A percentile compares a stretch with the other conserved stretches of the same genome.
Evolutionary conservation across 2,797 vertebrate genomes (phyloP).

Genomic region (Molossus molossus): DNA sequence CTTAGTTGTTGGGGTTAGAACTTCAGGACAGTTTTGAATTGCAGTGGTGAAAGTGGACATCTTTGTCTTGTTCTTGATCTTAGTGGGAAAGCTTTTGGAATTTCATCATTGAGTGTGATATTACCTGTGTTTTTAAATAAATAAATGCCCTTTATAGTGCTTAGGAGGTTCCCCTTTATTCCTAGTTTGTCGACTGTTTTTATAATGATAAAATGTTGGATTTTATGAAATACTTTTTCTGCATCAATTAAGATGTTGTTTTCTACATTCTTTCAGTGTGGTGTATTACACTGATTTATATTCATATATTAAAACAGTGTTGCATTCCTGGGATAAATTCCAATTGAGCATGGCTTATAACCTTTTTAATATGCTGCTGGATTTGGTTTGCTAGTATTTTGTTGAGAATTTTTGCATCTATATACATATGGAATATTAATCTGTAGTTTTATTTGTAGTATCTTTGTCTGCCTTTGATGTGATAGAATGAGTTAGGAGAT

Average conservation of each 20-base stretch:
- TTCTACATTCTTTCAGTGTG: not conserved
- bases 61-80: not conserved
- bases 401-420: not conserved
- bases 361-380: not conserved
- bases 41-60: not conserved
- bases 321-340: not conserved
- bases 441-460: not conserved
- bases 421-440: not conserved
- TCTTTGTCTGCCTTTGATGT: not conserved
- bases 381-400: constrained; percentile 3
- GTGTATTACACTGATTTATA: not conserved
- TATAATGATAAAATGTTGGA: not conserved
- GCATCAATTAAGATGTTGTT: not conserved
- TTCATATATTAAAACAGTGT: not conserved
- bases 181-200: not conserved
- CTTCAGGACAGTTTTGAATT: not conserved
- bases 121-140: not conserved
- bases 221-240: constrained; percentile 32
- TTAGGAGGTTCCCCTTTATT: not conserved
- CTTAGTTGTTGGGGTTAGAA: no score
- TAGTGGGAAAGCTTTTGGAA: not conserved
- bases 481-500: not conserved
- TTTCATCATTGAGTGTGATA: not conserved
- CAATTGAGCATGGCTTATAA: not conserved
- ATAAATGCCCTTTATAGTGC: not conserved